These are phyloP conservation scores for Otis tarda DNA, from an alignment of 2,113 vertebrate species.

Conservation along the genomic window DNA sequence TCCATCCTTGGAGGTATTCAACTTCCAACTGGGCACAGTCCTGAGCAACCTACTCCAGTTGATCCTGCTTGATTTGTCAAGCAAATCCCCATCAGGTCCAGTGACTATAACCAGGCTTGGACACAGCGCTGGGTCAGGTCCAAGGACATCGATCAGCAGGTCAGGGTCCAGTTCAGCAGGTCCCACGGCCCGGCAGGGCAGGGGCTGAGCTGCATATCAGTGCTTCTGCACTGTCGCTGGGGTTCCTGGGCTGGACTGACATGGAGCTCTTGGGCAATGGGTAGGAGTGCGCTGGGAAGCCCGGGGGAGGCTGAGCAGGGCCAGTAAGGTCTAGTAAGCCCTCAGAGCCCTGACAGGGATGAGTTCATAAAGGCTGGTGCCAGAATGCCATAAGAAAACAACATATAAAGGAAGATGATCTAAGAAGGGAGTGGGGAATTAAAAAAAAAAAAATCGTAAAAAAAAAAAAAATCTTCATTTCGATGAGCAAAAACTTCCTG, in stretches of 20 bases:
- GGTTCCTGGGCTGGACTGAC: background rate
- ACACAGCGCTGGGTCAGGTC: background rate
- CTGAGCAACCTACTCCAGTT: background rate
- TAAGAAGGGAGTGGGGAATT: background rate
- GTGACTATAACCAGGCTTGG: background rate
- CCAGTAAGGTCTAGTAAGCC: background rate
- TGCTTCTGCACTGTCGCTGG: background rate
- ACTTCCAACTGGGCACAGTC: background rate
- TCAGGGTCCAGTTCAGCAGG: background rate
- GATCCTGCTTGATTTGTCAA: background rate
- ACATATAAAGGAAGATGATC: background rate
- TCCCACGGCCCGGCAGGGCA: too few relatives aligned
- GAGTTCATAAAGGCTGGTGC: background rate
- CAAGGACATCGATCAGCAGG: background rate
- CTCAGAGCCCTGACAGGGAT: too few relatives aligned
- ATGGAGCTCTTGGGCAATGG: too few relatives aligned
- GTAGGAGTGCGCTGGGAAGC: background rate
- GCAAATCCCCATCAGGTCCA: background rate
- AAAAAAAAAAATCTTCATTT: background rate
- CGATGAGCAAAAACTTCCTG: background rate
- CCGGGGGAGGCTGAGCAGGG: background rate
- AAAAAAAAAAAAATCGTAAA: too few relatives aligned
- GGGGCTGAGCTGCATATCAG: background rate
- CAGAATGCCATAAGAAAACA: background rate
- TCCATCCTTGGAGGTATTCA: background rate